Evolutionary conservation across 1,140 invertebrate species (phyloP).

Genomic region (Magallana ariakensis): DNA sequence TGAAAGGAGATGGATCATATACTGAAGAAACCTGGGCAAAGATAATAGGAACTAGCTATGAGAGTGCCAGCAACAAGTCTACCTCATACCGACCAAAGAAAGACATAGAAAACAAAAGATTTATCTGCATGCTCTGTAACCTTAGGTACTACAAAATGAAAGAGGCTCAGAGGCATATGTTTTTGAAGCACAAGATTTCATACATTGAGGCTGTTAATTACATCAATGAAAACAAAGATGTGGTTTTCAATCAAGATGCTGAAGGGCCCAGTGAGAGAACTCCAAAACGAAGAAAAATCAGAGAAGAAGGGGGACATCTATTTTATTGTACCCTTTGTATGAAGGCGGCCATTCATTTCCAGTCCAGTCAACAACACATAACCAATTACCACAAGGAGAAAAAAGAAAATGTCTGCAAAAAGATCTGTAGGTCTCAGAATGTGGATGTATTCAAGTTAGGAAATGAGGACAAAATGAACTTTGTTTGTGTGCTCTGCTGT

Average conservation of each 20-base stretch:
- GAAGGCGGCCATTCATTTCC: background rate
- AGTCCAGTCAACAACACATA: background rate
- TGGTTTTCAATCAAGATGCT: slow-evolving; percentile 3
- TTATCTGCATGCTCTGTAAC: slow-evolving; percentile 37
- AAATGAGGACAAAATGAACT: slow-evolving; percentile 38
- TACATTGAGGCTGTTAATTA: slow-evolving; percentile 38
- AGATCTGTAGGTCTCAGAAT: slow-evolving; percentile 28
- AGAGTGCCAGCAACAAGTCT: background rate
- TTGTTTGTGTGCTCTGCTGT: slow-evolving; percentile 16
- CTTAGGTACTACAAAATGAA: slow-evolving; percentile 13
- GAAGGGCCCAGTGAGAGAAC: background rate
- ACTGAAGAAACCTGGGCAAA: slow-evolving; percentile 29
- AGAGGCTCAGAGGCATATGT: slow-evolving; percentile 30
- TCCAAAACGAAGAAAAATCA: slow-evolving; percentile 22
- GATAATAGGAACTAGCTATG: slow-evolving; percentile 24
- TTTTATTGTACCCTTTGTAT: slow-evolving; percentile 9
- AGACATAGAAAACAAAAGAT: background rate
- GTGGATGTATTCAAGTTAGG: slow-evolving; percentile 32
- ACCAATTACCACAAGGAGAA: slow-evolving; percentile 2
- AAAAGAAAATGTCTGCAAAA: slow-evolving; percentile 5
- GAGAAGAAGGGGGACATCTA: background rate
- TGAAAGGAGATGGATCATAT: background rate
- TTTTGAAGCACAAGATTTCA: background rate
- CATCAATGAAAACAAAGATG: slow-evolving; percentile 2
- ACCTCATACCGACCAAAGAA: slow-evolving; percentile 22